These are phyloP conservation scores for Maniola jurtina DNA, from an alignment of 1,140 invertebrate species.

Conservation along the genomic window DNA sequence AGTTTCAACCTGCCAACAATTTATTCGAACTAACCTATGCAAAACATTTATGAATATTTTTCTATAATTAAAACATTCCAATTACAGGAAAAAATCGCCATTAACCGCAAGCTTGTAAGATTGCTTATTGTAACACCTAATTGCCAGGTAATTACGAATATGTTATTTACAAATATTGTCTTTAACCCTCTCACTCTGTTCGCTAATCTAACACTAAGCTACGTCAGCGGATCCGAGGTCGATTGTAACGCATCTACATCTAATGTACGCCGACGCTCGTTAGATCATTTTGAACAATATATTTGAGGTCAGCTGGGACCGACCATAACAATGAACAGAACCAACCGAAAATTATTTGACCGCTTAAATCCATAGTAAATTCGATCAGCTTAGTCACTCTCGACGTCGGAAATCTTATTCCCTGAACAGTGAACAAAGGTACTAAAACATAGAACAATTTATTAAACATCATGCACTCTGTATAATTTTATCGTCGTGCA, in stretches of 20 bases:
- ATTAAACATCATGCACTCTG: conserved; percentile 40
- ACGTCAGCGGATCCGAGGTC: conserved; percentile 69
- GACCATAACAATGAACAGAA: conserved; percentile 58
- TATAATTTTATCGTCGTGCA: conserved; percentile 36
- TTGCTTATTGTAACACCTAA: conserved; percentile 68
- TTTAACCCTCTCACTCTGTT: conserved; percentile 79
- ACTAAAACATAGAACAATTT: conserved; percentile 33
- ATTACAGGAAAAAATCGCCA: conserved; percentile 16
- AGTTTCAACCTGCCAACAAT: not conserved
- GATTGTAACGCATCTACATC: conserved; percentile 69
- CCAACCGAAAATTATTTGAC: conserved; percentile 63
- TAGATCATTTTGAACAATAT: conserved; percentile 45
- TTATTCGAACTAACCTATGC: not conserved
- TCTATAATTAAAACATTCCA: not conserved
- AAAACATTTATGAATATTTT: conserved; percentile 4
- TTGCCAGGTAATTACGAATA: conserved; percentile 71
- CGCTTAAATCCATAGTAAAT: conserved; percentile 77
- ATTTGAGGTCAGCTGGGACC: conserved; percentile 45
- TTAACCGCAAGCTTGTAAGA: conserved; percentile 31
- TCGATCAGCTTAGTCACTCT: conserved; percentile 72
- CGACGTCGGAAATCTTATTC: conserved; percentile 51
- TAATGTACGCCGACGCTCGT: conserved; percentile 65
- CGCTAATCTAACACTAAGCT: conserved; percentile 74
- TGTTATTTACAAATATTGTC: conserved; percentile 80
- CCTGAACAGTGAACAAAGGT: conserved; percentile 56